Evolutionary conservation across 1,140 invertebrate species (phyloP), one percentile per base, ranked within the genome.

Genomic region (Pentalonia nigronervosa): DNA sequence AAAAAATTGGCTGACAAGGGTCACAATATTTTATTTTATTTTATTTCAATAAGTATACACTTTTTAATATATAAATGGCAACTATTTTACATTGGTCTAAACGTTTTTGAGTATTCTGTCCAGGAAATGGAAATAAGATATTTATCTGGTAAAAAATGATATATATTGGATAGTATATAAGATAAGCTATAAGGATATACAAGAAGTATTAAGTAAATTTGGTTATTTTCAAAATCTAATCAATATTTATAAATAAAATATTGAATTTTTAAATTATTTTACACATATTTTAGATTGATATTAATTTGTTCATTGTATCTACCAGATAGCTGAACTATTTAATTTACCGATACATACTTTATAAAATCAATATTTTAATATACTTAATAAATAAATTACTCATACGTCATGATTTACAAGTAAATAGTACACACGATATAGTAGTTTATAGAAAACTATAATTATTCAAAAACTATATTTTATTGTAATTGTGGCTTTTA

Each of bases 31-130:
- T 90, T 36, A 90, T 60, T 60, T 90, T 60, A 9, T 41, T 60
- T 90, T 60, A 9, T 41, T 60, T 90, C 53, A 36, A 90, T 60
- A 90, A 90, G 41, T 25, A 90, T 60, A 60, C 30, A 45, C 20
- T 90, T 90, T 90, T 56, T 90, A 41, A 90, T 89, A 45, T 41
- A 90, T 50, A 50, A 88, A 88, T 87, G 30, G 17, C 84, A 48
- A 47, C 84, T 87, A 87, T 48, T 48, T 87, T 87, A 87, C 84
- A 20, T 20, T 87, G 3, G n/a, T 76, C 11, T 87, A 48, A 20
- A 87, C 14, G 48, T 87, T 87, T 87, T 87, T n/a, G 30, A 76
- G n/a, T n/a, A n/a, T 87, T 87, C 25, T 25, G 45, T 86, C 17
- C 25, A 86, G 14, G 2, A 30, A 86, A 86, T 86, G 25, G 7